These are phyloP conservation scores for Drosophila albomicans DNA, from an alignment of 1,140 invertebrate genomes.

Conservation along the genomic window DNA sequence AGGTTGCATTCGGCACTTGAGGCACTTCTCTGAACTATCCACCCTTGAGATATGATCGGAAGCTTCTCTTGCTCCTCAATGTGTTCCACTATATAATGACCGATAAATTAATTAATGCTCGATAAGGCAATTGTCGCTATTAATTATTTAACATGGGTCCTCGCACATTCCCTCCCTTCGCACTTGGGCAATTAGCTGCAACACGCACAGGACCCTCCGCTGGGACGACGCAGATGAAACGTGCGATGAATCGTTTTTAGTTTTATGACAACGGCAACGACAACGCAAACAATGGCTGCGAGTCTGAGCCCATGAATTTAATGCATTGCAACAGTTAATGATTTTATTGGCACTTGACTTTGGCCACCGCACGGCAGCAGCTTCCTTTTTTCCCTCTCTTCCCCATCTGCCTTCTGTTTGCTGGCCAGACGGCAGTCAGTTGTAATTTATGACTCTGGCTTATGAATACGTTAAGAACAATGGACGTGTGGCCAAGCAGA, in stretches of 20 bases:
- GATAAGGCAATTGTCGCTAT: slow-evolving; percentile 78
- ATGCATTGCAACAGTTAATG: slow-evolving; percentile 79
- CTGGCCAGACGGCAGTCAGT: slow-evolving; percentile 34
- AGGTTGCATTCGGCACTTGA: slow-evolving; percentile 20
- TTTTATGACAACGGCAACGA: slow-evolving; percentile 64
- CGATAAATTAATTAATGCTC: slow-evolving; percentile 78
- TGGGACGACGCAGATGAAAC: slow-evolving; percentile 34
- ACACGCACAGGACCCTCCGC: slow-evolving; percentile 19
- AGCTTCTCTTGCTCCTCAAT: neutral
- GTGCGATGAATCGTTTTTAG: slow-evolving; percentile 45
- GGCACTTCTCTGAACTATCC: slow-evolving; percentile 3
- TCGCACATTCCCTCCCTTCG: neutral
- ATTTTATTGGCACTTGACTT: slow-evolving; percentile 77
- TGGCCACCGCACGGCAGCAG: slow-evolving; percentile 31
- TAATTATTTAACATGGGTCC: slow-evolving; percentile 64
- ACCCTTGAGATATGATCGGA: neutral
- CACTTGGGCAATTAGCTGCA: slow-evolving; percentile 58
- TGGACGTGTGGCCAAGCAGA: slow-evolving; percentile 4
- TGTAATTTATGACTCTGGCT: slow-evolving; percentile 69
- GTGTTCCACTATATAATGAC: slow-evolving; percentile 42
- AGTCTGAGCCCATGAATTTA: slow-evolving; percentile 67
- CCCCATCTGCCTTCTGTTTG: slow-evolving; percentile 11
- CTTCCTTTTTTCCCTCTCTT: neutral
- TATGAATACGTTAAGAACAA: slow-evolving; percentile 69
- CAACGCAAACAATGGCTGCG: slow-evolving; percentile 38